phyloP scores from a whole-genome alignment of 1,140 invertebrate species.

The Chelonus insularis region DNA sequence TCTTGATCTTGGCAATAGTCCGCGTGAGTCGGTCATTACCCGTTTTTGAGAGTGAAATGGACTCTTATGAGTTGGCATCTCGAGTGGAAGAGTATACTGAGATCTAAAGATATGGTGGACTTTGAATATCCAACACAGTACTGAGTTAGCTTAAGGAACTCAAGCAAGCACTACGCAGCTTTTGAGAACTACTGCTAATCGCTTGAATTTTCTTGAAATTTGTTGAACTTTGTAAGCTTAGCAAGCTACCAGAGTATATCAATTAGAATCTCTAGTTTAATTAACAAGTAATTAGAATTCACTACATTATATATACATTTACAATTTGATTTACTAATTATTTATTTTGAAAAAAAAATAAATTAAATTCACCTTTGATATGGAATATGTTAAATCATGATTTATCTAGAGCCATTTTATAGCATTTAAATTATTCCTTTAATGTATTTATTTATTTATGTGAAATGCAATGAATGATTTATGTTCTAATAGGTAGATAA shows the following conservation, averaged over 20 bases:
- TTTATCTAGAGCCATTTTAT: too few species aligned
- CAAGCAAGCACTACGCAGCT: not conserved
- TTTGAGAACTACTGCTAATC: slow-evolving; percentile 6
- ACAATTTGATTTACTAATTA: too few species aligned
- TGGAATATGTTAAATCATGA: too few species aligned
- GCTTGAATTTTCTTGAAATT: not conserved
- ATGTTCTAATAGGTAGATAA: slow-evolving; percentile 38
- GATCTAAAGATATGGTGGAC: not conserved
- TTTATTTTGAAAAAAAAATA: too few species aligned
- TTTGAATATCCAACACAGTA: not conserved
- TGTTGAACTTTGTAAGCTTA: not conserved
- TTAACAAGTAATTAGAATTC: too few species aligned
- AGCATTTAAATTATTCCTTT: too few species aligned
- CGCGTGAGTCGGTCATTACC: slow-evolving; percentile 12
- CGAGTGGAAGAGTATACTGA: not conserved
- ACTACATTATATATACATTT: too few species aligned
- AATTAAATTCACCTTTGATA: too few species aligned
- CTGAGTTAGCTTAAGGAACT: slow-evolving; percentile 4
- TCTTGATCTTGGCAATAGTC: slow-evolving; percentile 13
- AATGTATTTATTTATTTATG: too few species aligned
- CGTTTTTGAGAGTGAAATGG: slow-evolving; percentile 1
- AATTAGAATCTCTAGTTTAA: too few species aligned
- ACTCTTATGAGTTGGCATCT: slow-evolving; percentile 5
- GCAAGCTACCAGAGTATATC: too few species aligned
- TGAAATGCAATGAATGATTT: slow-evolving; percentile 1